A percentile compares a stretch with the other conserved stretches of the same genome.
These are phyloP conservation scores for Tamias sibiricus DNA, from an alignment of 2,113 vertebrate genomes.

Conservation along the genomic window DNA sequence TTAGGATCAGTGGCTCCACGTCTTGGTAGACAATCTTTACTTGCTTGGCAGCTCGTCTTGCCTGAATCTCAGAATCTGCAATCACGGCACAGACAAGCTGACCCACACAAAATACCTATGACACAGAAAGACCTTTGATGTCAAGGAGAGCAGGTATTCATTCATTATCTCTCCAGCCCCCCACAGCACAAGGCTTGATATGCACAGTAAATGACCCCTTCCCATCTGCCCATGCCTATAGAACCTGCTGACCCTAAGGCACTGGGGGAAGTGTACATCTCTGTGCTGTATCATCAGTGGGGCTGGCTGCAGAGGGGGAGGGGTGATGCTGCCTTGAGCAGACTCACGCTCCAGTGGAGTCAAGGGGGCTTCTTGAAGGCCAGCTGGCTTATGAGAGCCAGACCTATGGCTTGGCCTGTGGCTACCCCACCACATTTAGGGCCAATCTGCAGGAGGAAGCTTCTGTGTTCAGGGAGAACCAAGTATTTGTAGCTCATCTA, in stretches of 20 bases:
- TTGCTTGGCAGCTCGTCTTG: constrained; percentile 82
- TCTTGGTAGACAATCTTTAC: constrained; percentile 86
- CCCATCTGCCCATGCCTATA: not conserved
- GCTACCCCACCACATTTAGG: not conserved
- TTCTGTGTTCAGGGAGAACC: not conserved
- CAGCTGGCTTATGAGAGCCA: not conserved
- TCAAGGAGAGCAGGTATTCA: not conserved
- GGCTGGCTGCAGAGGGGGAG: fast-evolving
- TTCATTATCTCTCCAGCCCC: not conserved
- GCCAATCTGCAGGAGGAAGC: not conserved
- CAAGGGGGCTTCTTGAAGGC: not conserved
- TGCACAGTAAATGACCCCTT: not conserved
- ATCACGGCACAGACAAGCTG: constrained; percentile 86
- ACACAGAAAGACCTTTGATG: not conserved
- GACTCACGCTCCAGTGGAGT: not conserved
- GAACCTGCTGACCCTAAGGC: not conserved
- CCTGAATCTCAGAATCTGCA: constrained; percentile 82
- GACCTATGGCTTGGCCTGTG: not conserved
- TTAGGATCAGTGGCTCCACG: constrained; percentile 85
- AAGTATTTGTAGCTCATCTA: constrained; percentile 79
- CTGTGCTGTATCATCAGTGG: not conserved
- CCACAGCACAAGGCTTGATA: not conserved
- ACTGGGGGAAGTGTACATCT: not conserved
- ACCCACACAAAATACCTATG: constrained; percentile 86
- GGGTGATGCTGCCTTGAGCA: not conserved